These are phyloP conservation scores for Folsomia manolachei DNA, from an alignment of 2,888 invertebrate species.

Conservation along the genomic window DNA sequence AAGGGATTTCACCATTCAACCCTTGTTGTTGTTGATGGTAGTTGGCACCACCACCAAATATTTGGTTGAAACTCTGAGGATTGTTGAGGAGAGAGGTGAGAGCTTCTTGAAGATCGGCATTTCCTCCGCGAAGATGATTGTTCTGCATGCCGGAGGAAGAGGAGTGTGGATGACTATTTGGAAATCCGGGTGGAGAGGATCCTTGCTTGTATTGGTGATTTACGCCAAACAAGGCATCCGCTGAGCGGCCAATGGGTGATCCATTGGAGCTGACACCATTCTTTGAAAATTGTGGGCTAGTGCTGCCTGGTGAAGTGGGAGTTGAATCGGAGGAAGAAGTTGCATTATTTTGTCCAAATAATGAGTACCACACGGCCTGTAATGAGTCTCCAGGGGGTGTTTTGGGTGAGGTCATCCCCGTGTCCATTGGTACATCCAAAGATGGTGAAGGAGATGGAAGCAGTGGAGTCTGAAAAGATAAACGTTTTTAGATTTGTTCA, in stretches of 20 bases:
- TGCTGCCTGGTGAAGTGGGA: conserved; percentile 45
- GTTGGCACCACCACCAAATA: conserved; percentile 50
- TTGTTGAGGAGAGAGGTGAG: conserved; percentile 53
- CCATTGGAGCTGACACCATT: conserved; percentile 45
- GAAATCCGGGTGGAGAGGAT: conserved; percentile 45
- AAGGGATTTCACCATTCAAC: not conserved
- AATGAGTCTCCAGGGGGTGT: conserved; percentile 47
- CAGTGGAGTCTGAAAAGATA: conserved; percentile 52
- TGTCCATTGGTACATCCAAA: conserved; percentile 50
- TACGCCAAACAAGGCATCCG: conserved; percentile 42
- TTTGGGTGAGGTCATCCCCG: conserved; percentile 47
- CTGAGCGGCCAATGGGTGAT: conserved; percentile 43
- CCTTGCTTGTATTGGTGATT: conserved; percentile 24
- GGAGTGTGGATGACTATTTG: conserved; percentile 37
- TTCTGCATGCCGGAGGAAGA: conserved; percentile 24
- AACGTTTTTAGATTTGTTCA: no score
- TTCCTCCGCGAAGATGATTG: conserved; percentile 33
- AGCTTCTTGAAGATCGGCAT: conserved; percentile 53
- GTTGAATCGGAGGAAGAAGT: conserved; percentile 47
- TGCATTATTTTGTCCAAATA: conserved; percentile 40
- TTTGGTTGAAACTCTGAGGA: conserved; percentile 53
- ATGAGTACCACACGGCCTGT: conserved; percentile 49
- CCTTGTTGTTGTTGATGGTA: conserved; percentile 33
- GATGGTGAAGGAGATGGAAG: conserved; percentile 52
- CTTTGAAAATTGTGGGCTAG: conserved; percentile 50